Percentiles rank a stretch among this genome's conserved stretches.
Conservation (phyloP, 2,888 invertebrate genomes). For the Caenorhabditis becei region DNA sequence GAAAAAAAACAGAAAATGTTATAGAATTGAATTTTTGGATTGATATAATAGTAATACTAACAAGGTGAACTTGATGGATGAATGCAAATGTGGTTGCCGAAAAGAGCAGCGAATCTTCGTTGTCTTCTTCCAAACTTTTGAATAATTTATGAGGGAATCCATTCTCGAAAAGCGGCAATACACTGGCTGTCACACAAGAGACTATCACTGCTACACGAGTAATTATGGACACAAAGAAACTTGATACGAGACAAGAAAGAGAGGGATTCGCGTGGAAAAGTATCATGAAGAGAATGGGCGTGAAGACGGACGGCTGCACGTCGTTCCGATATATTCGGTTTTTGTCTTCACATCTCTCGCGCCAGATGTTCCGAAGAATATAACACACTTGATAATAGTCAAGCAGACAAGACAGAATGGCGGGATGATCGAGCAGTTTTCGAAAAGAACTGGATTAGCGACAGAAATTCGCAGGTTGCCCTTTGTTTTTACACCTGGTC, state of each 20-base stretch:
- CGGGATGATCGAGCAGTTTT: not conserved
- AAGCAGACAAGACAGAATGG: not conserved
- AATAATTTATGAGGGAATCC: conserved; percentile 46
- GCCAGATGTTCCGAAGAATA: conserved; percentile 34
- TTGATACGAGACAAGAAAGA: conserved; percentile 34
- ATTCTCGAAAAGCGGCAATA: conserved; percentile 33
- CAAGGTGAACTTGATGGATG: conserved; percentile 43
- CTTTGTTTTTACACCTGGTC: conserved; percentile 54
- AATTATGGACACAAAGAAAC: conserved; percentile 31
- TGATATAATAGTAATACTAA: conserved; percentile 15
- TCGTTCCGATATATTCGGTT: conserved; percentile 34
- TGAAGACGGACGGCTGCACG: conserved; percentile 43
- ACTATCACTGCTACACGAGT: conserved; percentile 12
- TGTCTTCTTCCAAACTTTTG: conserved; percentile 28
- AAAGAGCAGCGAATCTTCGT: conserved; percentile 38
- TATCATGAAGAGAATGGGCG: conserved; percentile 40
- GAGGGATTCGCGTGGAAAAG: conserved; percentile 36
- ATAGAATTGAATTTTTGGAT: not conserved
- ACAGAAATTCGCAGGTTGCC: conserved; percentile 7
- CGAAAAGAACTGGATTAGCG: conserved; percentile 13
- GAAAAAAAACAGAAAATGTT: conserved; percentile 28
- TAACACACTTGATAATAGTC: conserved; percentile 14
- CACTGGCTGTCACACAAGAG: conserved; percentile 29
- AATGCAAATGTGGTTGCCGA: conserved; percentile 37
- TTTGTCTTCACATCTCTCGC: conserved; percentile 21